These are phyloP conservation scores for Petaurus breviceps DNA, from an alignment of 2,113 vertebrate species.

Conservation along the genomic window DNA sequence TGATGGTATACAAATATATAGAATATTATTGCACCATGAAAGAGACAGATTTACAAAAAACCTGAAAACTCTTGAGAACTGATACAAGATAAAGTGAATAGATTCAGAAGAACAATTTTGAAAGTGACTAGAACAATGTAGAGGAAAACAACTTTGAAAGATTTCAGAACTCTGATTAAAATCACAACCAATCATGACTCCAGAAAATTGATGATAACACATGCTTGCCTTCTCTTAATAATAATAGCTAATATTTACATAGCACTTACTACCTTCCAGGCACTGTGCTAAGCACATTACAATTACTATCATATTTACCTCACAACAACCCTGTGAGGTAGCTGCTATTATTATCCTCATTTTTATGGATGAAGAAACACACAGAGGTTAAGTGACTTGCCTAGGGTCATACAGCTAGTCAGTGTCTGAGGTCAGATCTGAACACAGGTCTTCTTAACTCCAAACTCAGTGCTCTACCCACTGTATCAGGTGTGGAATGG, in stretches of 20 bases:
- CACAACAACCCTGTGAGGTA: not conserved
- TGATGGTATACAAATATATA: not conserved
- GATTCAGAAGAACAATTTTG: not conserved
- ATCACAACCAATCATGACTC: not conserved
- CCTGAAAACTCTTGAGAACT: not conserved
- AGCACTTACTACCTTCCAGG: not conserved
- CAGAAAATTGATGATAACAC: not conserved
- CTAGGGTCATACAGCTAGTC: not conserved
- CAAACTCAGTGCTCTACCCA: not conserved
- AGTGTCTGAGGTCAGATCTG: not conserved
- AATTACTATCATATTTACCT: not conserved
- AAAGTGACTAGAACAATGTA: not conserved
- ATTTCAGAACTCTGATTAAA: not conserved
- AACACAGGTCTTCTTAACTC: not conserved
- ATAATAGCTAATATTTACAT: not conserved
- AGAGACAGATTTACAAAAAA: not conserved
- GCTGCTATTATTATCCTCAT: not conserved
- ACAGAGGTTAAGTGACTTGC: not conserved
- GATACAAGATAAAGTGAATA: not conserved
- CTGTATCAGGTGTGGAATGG: not conserved
- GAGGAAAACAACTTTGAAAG: not conserved
- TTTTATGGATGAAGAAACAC: not conserved
- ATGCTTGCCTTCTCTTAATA: not conserved
- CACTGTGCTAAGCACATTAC: not conserved
- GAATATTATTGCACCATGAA: not conserved